These are phyloP conservation scores for Rostratula benghalensis DNA, from an alignment of 2,113 vertebrate genomes.

Conservation along the genomic window DNA sequence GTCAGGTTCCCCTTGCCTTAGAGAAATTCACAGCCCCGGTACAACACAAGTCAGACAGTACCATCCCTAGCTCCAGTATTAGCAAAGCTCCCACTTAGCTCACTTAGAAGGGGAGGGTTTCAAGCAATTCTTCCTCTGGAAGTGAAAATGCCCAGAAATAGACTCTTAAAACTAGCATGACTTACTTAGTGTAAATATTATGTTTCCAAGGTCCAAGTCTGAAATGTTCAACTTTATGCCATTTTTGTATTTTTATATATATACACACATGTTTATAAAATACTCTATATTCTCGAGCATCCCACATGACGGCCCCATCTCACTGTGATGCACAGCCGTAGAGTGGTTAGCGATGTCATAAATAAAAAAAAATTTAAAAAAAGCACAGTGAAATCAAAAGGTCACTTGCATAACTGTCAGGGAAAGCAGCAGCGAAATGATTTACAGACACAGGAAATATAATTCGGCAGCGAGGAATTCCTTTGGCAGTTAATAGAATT, in stretches of 20 bases:
- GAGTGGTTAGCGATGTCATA: conserved; percentile 38
- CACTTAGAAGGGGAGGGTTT: not conserved
- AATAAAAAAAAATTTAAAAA: conserved; percentile 16
- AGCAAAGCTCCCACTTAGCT: not conserved
- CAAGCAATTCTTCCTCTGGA: conserved; percentile 13
- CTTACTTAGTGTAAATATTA: conserved; percentile 18
- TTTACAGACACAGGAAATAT: conserved; percentile 67
- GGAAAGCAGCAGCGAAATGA: conserved; percentile 39
- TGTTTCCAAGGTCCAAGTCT: conserved; percentile 4
- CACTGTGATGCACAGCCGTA: not conserved
- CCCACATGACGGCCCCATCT: not conserved
- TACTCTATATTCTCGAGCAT: not conserved
- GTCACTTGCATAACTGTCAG: conserved; percentile 69
- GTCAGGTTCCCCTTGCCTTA: not conserved
- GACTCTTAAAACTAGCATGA: conserved; percentile 5
- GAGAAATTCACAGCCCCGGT: not conserved
- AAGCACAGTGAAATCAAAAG: conserved; percentile 64
- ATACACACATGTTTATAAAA: not conserved
- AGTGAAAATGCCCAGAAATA: conserved; percentile 39
- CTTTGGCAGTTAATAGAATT: conserved; percentile 59
- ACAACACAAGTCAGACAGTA: too few relatives aligned
- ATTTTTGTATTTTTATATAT: not conserved
- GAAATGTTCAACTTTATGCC: conserved; percentile 9
- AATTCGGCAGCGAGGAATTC: conserved; percentile 55
- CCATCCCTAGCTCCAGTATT: accelerated